Evolutionary conservation across 2,113 vertebrate species (phyloP).

Genomic region (Corydoras maculifer): DNA sequence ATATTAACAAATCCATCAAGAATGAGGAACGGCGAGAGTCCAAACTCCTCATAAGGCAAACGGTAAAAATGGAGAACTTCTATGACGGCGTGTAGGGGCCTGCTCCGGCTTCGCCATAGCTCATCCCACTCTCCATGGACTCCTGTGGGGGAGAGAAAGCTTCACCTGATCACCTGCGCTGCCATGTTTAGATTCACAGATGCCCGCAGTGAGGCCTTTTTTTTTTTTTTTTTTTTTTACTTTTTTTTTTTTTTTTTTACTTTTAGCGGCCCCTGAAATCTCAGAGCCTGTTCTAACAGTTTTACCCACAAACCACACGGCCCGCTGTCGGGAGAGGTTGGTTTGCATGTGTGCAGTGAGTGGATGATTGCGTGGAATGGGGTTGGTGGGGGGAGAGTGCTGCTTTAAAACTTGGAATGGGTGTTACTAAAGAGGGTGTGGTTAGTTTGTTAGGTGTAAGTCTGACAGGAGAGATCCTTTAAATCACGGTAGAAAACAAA

Average conservation of each 20-base stretch:
- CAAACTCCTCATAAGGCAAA: conserved; percentile 79
- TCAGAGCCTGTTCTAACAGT: conserved; percentile 14
- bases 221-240: neutral
- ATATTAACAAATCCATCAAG: conserved; percentile 99
- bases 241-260: neutral
- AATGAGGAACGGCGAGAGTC: conserved; percentile 97
- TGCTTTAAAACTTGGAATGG: neutral
- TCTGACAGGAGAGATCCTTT: conserved; percentile 51
- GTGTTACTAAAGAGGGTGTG: conserved; percentile 27
- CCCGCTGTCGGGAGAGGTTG: neutral
- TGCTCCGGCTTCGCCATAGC: conserved; percentile 51
- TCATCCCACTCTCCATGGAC: conserved; percentile 55
- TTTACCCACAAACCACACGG: conserved; percentile 31
- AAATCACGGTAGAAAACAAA: conserved; percentile 47
- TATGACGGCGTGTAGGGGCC: conserved; percentile 70
- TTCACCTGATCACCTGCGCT: conserved; percentile 40
- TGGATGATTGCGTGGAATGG: conserved; percentile 11
- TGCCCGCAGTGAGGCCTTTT: conserved; percentile 44
- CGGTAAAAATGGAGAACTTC: conserved; percentile 76
- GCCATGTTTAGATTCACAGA: conserved; percentile 50
- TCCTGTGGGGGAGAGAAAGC: conserved; percentile 48
- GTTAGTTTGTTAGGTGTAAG: conserved; percentile 1
- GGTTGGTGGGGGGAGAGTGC: conserved; percentile 25
- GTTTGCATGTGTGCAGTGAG: conserved; percentile 39
- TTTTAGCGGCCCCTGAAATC: neutral